Conservation (phyloP, 2,888 invertebrate genomes). For the Mesorhabditis sp. region DNA sequence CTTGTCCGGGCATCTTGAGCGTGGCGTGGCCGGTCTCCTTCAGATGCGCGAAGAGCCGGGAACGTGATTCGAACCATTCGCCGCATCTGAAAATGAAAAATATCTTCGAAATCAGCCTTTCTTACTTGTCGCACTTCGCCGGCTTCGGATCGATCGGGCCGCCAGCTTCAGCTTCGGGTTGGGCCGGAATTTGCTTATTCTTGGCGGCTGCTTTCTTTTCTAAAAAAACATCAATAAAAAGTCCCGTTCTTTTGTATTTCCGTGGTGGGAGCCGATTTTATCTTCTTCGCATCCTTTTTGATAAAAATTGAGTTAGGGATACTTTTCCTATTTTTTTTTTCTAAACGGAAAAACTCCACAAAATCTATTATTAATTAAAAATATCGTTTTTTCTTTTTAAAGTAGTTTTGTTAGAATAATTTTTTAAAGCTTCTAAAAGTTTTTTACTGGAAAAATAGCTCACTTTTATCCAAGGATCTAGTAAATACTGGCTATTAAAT, state of each 20-base stretch:
- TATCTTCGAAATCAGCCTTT: neutral
- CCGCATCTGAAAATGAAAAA: slow-evolving; percentile 45
- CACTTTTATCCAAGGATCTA: no score
- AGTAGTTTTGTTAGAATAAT: no score
- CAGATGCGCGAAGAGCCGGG: slow-evolving; percentile 60
- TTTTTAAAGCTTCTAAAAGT: no score
- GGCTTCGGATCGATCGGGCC: slow-evolving; percentile 24
- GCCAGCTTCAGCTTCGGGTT: slow-evolving; percentile 4
- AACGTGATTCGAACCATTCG: slow-evolving; percentile 59
- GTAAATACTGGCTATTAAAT: no score
- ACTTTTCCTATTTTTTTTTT: no score
- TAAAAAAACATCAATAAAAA: neutral
- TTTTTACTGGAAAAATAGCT: no score
- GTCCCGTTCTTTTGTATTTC: neutral
- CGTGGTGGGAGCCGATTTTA: no score
- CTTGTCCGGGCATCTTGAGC: slow-evolving; percentile 25
- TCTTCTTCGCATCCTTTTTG: no score
- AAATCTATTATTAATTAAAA: no score
- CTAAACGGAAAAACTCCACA: no score
- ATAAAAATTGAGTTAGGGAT: no score
- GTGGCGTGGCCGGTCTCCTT: slow-evolving; percentile 61
- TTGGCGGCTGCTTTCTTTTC: slow-evolving; percentile 18
- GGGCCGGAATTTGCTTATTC: slow-evolving; percentile 10
- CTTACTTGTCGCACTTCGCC: slow-evolving; percentile 51
- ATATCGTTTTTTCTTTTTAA: no score